Percentiles rank a stretch among this genome's conserved stretches.
phyloP scores from a whole-genome alignment of 2,113 vertebrate species.

The Meleagris gallopavo region DNA sequence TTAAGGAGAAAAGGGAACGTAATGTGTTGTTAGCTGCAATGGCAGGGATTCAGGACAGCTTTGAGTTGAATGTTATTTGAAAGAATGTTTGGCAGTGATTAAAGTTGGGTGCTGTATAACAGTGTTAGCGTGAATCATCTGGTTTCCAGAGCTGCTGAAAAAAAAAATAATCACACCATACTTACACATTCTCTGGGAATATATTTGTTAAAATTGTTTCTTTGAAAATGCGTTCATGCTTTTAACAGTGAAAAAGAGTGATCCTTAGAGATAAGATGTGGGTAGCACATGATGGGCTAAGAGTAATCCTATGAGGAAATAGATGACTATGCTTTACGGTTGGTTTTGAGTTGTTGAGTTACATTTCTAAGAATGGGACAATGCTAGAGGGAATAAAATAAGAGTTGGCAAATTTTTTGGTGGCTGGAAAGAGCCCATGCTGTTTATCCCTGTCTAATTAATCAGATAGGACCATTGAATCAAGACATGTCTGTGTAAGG shows the following conservation, averaged over 20 bases:
- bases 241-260: not conserved
- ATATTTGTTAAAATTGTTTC: not conserved
- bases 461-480: not conserved
- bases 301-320: not conserved
- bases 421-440: not conserved
- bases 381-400: not conserved
- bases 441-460: not conserved
- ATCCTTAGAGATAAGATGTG: not conserved
- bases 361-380: not conserved
- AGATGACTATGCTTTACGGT: not conserved
- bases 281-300: not conserved
- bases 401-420: not conserved
- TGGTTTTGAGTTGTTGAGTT: not conserved
- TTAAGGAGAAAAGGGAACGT: not conserved
- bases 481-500: not conserved
- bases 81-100: conserved; percentile 23
- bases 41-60: conserved; percentile 11
- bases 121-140: conserved; percentile 1
- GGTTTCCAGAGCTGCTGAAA: conserved; percentile 16
- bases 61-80: conserved; percentile 8
- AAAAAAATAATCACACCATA: not conserved
- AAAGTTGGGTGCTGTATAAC: not conserved
- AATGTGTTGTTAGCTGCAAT: not conserved
- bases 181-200: not conserved
- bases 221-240: not conserved